phyloP scores from a whole-genome alignment of 2,113 vertebrate genomes.

The Cisticola juncidis region DNA sequence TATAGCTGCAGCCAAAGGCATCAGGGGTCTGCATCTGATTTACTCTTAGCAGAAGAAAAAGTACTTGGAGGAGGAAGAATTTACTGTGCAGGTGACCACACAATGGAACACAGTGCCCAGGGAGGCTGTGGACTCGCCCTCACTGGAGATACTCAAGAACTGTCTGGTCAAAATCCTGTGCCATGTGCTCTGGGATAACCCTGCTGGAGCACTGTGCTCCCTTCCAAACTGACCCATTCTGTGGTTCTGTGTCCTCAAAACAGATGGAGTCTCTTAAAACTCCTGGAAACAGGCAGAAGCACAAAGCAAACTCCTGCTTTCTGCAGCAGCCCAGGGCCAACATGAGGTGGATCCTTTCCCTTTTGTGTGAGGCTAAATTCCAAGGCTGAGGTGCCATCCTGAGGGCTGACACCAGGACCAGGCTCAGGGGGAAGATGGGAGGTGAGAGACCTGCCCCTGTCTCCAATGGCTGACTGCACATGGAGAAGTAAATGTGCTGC shows the following conservation, averaged over 20 bases:
- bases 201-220: neutral
- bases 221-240: neutral
- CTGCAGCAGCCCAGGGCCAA: neutral
- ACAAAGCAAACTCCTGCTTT: accelerated
- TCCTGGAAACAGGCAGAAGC: accelerated
- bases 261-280: neutral
- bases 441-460: neutral
- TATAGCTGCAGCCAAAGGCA: neutral
- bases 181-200: neutral
- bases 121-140: neutral
- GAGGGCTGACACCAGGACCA: neutral
- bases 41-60: neutral
- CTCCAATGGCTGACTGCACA: neutral
- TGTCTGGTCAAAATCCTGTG: neutral
- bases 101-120: neutral
- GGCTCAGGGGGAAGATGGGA: neutral
- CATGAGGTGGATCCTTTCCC: neutral
- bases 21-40: neutral
- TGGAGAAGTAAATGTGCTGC: neutral
- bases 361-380: neutral
- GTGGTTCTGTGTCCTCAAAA: neutral
- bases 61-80: neutral
- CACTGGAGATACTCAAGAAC: neutral
- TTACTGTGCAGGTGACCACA: neutral
- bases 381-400: neutral